Evolutionary conservation across 2,113 vertebrate species (phyloP).

Genomic region (Galemys pyrenaicus): DNA sequence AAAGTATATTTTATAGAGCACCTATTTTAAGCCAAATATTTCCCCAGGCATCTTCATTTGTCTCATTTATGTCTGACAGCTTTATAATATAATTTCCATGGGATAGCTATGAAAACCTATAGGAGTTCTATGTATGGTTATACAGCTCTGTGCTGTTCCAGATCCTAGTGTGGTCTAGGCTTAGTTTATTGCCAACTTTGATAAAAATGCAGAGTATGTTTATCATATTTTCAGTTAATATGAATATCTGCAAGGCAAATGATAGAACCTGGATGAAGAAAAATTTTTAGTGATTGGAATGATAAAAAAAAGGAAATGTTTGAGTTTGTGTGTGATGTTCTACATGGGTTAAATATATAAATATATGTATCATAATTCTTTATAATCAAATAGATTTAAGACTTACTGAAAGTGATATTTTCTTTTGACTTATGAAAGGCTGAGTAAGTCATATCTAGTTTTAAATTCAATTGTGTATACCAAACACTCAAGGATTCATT

Average conservation of each 20-base stretch:
- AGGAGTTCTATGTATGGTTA: not conserved
- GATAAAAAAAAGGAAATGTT: not conserved
- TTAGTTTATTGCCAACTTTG: not conserved
- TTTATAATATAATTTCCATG: not conserved
- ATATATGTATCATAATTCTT: not conserved
- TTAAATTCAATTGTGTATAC: not conserved
- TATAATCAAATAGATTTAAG: not conserved
- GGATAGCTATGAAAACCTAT: not conserved
- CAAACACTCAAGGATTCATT: not conserved
- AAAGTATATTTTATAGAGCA: not conserved
- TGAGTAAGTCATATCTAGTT: not conserved
- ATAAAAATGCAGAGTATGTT: not conserved
- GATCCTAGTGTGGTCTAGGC: not conserved
- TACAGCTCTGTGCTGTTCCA: not conserved
- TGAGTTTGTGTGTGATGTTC: not conserved
- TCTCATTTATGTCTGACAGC: constrained; percentile 24
- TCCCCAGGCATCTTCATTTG: not conserved
- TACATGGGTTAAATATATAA: not conserved
- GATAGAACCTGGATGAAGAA: not conserved
- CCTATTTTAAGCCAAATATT: not conserved
- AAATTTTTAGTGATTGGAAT: not conserved
- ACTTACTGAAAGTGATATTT: not conserved
- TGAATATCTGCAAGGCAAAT: not conserved
- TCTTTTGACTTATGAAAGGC: not conserved
- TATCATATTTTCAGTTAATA: not conserved